These are phyloP conservation scores for Nematolebias whitei DNA, from an alignment of 2,113 vertebrate species.

Conservation along the genomic window DNA sequence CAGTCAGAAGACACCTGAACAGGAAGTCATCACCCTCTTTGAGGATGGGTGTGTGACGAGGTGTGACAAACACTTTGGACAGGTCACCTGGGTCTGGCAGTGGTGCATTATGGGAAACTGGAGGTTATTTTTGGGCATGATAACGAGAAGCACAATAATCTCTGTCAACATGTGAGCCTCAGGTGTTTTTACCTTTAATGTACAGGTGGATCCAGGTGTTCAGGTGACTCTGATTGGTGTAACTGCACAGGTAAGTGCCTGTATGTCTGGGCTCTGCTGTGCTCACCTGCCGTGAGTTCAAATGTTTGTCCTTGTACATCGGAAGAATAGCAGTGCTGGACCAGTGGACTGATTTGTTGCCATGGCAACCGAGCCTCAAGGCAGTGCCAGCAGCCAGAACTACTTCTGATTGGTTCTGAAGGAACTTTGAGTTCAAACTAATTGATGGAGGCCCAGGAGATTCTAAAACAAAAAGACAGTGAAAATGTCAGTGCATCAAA, in stretches of 20 bases:
- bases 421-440: conserved; percentile 40
- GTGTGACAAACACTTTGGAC: conserved; percentile 50
- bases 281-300: neutral
- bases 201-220: conserved; percentile 71
- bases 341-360: conserved; percentile 26
- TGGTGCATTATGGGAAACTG: conserved; percentile 6
- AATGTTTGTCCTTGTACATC: rapidly evolving
- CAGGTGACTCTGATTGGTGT: conserved; percentile 45
- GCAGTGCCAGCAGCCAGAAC: conserved; percentile 6
- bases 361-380: conserved; percentile 66
- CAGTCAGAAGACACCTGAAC: conserved; percentile 68
- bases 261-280: conserved; percentile 41
- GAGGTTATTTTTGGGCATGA: neutral
- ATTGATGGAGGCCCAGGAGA: conserved; percentile 40
- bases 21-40: conserved; percentile 60
- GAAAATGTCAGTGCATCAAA: neutral
- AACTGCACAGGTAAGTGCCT: conserved; percentile 69
- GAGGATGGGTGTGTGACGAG: rapidly evolving
- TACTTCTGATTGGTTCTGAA: conserved; percentile 34
- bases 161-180: neutral
- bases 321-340: conserved; percentile 21
- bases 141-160: no score
- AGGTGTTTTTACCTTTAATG: conserved; percentile 57
- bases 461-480: conserved; percentile 39
- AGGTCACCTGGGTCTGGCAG: conserved; percentile 36